These are phyloP conservation scores for Procambarus clarkii DNA, from an alignment of 1,140 invertebrate species.

Conservation along the genomic window DNA sequence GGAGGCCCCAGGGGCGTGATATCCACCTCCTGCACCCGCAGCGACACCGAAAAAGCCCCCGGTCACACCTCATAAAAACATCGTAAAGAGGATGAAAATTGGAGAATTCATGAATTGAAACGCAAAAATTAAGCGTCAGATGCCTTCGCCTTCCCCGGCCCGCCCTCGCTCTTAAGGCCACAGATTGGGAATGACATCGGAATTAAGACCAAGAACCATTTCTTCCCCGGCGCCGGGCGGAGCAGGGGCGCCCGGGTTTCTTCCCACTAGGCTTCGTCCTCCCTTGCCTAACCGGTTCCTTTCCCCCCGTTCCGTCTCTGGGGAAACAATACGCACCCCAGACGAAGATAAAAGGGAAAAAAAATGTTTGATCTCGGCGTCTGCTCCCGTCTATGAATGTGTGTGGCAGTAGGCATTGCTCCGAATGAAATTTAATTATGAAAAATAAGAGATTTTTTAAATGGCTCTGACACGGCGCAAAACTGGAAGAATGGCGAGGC, in stretches of 20 bases:
- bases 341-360: slow-evolving; percentile 26
- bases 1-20: slow-evolving; percentile 11
- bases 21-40: background rate
- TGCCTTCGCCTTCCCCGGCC: slow-evolving; percentile 43
- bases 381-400: slow-evolving; percentile 55
- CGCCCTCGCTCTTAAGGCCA: slow-evolving; percentile 35
- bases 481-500: slow-evolving; percentile 60
- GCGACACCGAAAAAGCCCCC: slow-evolving; percentile 43
- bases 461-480: slow-evolving; percentile 52
- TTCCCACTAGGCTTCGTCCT: background rate
- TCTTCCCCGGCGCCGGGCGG: background rate
- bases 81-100: slow-evolving; percentile 54
- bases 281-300: background rate
- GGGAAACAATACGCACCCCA: slow-evolving; percentile 13
- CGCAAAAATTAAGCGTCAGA: slow-evolving; percentile 67
- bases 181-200: slow-evolving; percentile 58
- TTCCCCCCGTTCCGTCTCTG: too few species aligned
- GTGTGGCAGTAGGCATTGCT: slow-evolving; percentile 63
- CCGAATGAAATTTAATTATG: slow-evolving; percentile 66
- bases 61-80: slow-evolving; percentile 66
- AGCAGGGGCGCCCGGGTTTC: background rate
- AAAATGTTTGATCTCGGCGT: slow-evolving; percentile 15
- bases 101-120: slow-evolving; percentile 67
- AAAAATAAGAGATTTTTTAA: slow-evolving; percentile 68
- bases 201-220: slow-evolving; percentile 39